These are phyloP conservation scores for Balaeniceps rex DNA, from an alignment of 2,113 vertebrate species.

Conservation along the genomic window DNA sequence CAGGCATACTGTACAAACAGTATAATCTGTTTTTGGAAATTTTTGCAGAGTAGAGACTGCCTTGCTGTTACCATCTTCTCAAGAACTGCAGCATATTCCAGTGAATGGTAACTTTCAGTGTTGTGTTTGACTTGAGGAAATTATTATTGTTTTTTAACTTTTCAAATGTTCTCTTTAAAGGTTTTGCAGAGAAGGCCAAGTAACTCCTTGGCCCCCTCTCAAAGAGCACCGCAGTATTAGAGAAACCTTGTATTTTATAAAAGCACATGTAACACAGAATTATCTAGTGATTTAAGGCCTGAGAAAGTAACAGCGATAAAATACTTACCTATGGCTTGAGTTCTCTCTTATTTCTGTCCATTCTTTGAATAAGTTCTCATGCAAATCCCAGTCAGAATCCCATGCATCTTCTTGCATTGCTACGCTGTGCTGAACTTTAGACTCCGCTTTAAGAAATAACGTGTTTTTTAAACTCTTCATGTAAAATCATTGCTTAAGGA, in stretches of 20 bases:
- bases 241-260: neutral
- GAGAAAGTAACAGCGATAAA: neutral
- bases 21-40: neutral
- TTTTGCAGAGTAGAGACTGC: neutral
- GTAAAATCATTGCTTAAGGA: neutral
- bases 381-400: conserved; percentile 91
- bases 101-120: neutral
- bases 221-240: neutral
- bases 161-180: neutral
- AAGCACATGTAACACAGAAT: neutral
- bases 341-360: conserved; percentile 87
- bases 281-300: neutral
- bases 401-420: conserved; percentile 90
- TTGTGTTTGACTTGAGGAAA: neutral
- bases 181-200: neutral
- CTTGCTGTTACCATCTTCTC: neutral
- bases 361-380: conserved; percentile 86
- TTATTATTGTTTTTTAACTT: neutral
- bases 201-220: neutral
- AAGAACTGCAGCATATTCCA: neutral
- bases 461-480: neutral
- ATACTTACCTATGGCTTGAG: conserved; percentile 82
- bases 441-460: conserved; percentile 77
- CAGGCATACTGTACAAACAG: neutral
- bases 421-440: conserved; percentile 81